phyloP scores from a whole-genome alignment of 2,888 invertebrate species.

The Nephrotoma appendiculata region DNA sequence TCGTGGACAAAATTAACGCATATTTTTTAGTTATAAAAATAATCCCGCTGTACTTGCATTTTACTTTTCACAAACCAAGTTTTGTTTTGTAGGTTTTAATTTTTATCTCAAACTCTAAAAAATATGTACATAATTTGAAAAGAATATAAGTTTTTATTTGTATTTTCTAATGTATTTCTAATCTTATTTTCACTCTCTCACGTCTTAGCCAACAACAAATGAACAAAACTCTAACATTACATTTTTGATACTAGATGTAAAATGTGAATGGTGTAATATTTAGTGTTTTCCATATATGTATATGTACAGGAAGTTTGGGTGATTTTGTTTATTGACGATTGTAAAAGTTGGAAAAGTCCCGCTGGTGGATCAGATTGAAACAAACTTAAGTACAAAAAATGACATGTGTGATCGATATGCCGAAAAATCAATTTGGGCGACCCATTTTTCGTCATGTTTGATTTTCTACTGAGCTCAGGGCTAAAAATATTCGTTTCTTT shows the following conservation, averaged over 20 bases:
- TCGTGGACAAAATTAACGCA: too few species aligned
- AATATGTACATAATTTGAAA: background rate
- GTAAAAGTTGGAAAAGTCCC: too few species aligned
- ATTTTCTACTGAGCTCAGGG: too few species aligned
- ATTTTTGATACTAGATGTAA: background rate
- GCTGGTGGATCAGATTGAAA: too few species aligned
- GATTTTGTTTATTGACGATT: too few species aligned
- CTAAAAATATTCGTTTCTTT: too few species aligned
- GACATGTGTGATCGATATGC: too few species aligned
- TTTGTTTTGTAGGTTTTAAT: background rate
- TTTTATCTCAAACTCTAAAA: background rate
- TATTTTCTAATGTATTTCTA: background rate
- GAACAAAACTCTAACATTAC: background rate
- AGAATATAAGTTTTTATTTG: background rate
- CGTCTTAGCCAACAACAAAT: background rate
- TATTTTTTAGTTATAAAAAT: too few species aligned
- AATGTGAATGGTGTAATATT: background rate
- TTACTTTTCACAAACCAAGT: background rate
- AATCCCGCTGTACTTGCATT: too few species aligned
- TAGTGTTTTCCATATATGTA: background rate
- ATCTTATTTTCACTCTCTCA: background rate
- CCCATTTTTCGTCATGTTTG: too few species aligned
- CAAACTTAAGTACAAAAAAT: too few species aligned
- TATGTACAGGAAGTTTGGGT: background rate
- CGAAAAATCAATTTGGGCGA: too few species aligned